phyloP scores from a whole-genome alignment of 1,140 invertebrate genomes.

The Pinna nobilis region DNA sequence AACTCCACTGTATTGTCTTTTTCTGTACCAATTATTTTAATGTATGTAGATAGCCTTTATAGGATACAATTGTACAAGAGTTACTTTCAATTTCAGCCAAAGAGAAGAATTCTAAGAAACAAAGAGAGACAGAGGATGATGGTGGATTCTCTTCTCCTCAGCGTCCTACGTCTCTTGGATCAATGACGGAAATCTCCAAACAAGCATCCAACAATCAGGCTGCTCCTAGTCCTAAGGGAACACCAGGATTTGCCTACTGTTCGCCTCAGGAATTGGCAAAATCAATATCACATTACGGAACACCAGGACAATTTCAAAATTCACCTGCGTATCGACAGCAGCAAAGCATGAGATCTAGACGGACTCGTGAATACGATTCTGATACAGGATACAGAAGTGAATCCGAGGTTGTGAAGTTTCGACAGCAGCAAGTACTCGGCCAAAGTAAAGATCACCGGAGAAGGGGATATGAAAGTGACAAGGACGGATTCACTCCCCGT shows the following conservation, averaged over 20 bases:
- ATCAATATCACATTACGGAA: constrained; percentile 32
- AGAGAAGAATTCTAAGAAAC: constrained; percentile 40
- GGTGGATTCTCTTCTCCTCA: constrained; percentile 43
- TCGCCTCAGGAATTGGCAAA: constrained; percentile 40
- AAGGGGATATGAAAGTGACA: constrained; percentile 46
- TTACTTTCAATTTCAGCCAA: constrained; percentile 39
- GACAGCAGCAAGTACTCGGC: constrained; percentile 37
- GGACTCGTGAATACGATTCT: constrained; percentile 68
- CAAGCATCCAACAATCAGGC: constrained; percentile 6
- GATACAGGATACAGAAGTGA: constrained; percentile 73
- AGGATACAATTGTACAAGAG: no score
- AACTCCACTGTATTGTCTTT: no score
- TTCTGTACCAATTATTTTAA: no score
- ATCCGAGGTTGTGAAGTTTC: constrained; percentile 51
- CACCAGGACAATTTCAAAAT: background rate
- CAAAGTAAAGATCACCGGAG: constrained; percentile 21
- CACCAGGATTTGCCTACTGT: constrained; percentile 40
- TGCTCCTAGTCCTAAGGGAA: constrained; percentile 24
- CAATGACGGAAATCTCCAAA: constrained; percentile 25
- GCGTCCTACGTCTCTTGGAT: constrained; percentile 7
- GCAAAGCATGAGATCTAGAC: constrained; percentile 43
- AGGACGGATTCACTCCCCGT: constrained; percentile 27
- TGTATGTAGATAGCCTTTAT: no score
- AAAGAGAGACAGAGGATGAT: constrained; percentile 45
- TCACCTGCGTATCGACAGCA: constrained; percentile 41